phyloP scores from a whole-genome alignment of 2,888 invertebrate genomes.

The Gisinianus flammeolus region DNA sequence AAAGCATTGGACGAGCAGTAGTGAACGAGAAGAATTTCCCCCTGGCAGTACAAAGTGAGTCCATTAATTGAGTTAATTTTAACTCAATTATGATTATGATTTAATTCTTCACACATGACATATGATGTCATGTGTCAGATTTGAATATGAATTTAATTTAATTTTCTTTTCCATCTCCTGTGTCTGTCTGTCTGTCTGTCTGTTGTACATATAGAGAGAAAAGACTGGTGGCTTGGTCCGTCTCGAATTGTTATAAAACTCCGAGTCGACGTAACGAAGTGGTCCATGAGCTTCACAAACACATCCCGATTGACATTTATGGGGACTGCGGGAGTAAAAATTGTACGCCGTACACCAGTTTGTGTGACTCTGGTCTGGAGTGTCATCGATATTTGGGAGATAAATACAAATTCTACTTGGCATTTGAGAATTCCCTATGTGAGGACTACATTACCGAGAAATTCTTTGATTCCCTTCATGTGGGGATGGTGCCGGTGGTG shows the following conservation, averaged over 20 bases:
- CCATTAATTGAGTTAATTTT: neutral
- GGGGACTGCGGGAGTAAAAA: conserved; percentile 53
- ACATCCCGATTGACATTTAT: conserved; percentile 54
- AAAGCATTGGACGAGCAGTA: neutral
- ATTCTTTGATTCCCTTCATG: conserved; percentile 53
- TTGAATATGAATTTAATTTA: neutral
- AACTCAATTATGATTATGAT: too few relatives aligned
- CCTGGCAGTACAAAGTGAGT: conserved; percentile 10
- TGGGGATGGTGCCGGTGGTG: conserved; percentile 58
- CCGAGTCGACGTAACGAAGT: conserved; percentile 53
- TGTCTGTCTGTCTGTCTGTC: neutral
- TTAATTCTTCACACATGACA: neutral
- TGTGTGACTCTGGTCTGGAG: conserved; percentile 47
- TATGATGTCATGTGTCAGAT: neutral
- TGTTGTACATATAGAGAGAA: conserved; percentile 28
- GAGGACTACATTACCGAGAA: conserved; percentile 59
- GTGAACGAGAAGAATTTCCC: neutral
- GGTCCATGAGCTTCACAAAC: conserved; percentile 53
- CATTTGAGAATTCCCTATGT: conserved; percentile 59
- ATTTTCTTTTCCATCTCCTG: neutral
- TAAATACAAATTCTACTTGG: conserved; percentile 59
- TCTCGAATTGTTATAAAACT: conserved; percentile 56
- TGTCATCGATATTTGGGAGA: conserved; percentile 48
- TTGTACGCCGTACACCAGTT: conserved; percentile 44
- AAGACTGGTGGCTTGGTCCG: conserved; percentile 59